Evolutionary conservation across 2,888 invertebrate species (phyloP).

Genomic region (Aricia artaxerxes): DNA sequence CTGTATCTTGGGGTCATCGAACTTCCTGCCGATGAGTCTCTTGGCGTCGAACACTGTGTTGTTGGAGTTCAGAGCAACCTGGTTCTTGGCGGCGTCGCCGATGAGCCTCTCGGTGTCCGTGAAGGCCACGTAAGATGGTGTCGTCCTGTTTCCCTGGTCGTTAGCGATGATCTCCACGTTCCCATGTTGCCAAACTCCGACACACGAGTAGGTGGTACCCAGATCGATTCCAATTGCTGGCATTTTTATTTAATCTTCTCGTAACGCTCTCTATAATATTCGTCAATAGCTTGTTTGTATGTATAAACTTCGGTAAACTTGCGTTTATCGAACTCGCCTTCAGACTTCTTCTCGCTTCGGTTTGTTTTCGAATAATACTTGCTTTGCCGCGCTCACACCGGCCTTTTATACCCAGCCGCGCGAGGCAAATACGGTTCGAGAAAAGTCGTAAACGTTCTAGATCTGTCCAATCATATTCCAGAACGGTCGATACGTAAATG

Average conservation of each 20-base stretch:
- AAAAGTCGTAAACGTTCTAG: constrained; percentile 18
- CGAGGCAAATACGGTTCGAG: not conserved
- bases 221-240: constrained; percentile 82
- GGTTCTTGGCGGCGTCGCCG: constrained; percentile 93
- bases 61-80: constrained; percentile 87
- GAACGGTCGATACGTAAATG: not conserved
- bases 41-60: constrained; percentile 90
- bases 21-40: constrained; percentile 90
- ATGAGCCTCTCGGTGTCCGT: constrained; percentile 91
- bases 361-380: not conserved
- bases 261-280: constrained; percentile 33
- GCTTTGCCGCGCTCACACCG: constrained; percentile 11
- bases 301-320: constrained; percentile 34
- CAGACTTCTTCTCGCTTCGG: constrained; percentile 32
- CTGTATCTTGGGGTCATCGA: constrained; percentile 87
- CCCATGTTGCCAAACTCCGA: constrained; percentile 91
- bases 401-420: constrained; percentile 23
- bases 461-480: constrained; percentile 14
- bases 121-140: constrained; percentile 93
- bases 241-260: constrained; percentile 50
- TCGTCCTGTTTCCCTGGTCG: constrained; percentile 93
- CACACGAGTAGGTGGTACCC: constrained; percentile 93
- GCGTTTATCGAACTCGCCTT: constrained; percentile 25
- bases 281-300: constrained; percentile 33
- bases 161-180: constrained; percentile 93